These are phyloP conservation scores for Lethocerus indicus DNA, from an alignment of 1,140 invertebrate genomes.

Conservation along the genomic window DNA sequence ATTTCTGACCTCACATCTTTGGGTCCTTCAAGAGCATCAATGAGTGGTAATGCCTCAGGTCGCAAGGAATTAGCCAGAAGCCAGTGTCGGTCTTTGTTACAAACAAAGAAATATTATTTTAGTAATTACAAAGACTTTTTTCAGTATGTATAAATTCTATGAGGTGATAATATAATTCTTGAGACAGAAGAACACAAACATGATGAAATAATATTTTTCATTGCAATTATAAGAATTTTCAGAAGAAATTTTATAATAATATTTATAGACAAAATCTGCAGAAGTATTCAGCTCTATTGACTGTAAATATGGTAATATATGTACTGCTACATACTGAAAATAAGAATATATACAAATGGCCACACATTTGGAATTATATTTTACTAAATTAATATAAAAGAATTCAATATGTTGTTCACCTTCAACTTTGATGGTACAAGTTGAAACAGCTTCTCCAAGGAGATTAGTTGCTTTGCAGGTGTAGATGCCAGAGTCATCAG, in stretches of 20 bases:
- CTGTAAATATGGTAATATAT: not conserved
- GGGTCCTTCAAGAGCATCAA: conserved; percentile 72
- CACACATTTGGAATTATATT: no score
- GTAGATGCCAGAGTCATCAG: conserved; percentile 85
- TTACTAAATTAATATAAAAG: not conserved
- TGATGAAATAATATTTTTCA: not conserved
- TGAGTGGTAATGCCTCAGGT: conserved; percentile 74
- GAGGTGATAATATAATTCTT: not conserved
- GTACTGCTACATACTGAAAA: not conserved
- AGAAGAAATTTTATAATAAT: conserved; percentile 4
- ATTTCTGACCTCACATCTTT: conserved; percentile 37
- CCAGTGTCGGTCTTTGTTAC: conserved; percentile 51
- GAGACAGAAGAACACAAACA: not conserved
- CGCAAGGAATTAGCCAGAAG: conserved; percentile 73
- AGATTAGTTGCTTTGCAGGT: conserved; percentile 84
- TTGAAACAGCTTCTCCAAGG: conserved; percentile 80
- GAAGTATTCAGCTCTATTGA: not conserved
- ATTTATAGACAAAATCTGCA: not conserved
- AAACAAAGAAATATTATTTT: not conserved
- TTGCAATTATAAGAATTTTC: not conserved
- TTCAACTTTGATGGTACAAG: conserved; percentile 76
- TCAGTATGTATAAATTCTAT: no score
- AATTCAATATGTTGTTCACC: conserved; percentile 20
- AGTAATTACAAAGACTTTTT: no score
- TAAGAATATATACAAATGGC: not conserved